These are phyloP conservation scores for Cheirogaleus major DNA, from an alignment of 2,797 vertebrate genomes.

Conservation along the genomic window DNA sequence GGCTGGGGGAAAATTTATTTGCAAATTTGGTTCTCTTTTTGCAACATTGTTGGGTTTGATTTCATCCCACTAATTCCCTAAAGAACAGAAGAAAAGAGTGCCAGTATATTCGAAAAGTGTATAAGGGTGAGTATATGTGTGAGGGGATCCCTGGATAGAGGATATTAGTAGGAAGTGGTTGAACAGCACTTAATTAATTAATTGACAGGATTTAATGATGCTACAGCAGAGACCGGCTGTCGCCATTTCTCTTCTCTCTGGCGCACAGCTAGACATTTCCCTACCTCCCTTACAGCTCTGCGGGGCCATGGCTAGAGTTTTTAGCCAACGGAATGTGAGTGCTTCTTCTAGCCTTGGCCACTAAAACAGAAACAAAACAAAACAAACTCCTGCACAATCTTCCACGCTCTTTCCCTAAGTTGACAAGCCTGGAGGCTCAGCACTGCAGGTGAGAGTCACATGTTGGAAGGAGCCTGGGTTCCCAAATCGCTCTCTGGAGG, in stretches of 20 bases:
- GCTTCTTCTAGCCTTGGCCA: not conserved
- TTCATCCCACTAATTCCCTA: not conserved
- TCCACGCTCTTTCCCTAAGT: not conserved
- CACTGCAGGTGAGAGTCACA: not conserved
- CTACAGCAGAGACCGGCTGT: not conserved
- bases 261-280: not conserved
- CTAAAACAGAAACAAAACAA: not conserved
- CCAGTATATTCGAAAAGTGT: constrained; percentile 74
- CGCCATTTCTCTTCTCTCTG: not conserved
- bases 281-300: not conserved
- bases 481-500: not conserved
- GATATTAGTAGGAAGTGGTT: not conserved
- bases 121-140: not conserved
- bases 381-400: not conserved
- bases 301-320: not conserved
- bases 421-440: not conserved
- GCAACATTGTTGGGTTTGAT: not conserved
- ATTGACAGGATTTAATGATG: not conserved
- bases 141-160: not conserved
- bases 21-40: not conserved
- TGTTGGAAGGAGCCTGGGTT: not conserved
- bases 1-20: not conserved
- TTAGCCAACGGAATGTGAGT: not conserved
- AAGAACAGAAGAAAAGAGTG: constrained; percentile 76
- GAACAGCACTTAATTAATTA: not conserved